Evolutionary conservation across 2,797 vertebrate genomes (phyloP).

Genomic region (Gallinago nigripennis): DNA sequence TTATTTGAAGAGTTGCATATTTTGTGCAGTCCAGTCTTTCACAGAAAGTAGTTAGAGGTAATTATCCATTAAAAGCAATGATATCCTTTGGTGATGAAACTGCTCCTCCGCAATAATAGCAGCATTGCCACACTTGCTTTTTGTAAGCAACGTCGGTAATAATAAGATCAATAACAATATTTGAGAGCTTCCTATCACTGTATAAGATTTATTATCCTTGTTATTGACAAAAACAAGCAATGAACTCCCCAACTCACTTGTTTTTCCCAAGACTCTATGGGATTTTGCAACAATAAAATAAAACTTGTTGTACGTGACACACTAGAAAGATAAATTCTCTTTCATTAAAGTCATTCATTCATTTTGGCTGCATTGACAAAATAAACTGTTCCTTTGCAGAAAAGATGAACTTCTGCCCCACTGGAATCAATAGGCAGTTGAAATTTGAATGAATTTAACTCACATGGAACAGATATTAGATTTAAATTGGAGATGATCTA

Average conservation of each 20-base stretch:
- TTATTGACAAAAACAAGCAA: not conserved
- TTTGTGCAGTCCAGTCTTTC: not conserved
- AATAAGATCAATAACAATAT: not conserved
- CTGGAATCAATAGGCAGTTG: not conserved
- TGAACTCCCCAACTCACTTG: fast-evolving
- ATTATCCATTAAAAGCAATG: not conserved
- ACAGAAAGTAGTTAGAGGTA: not conserved
- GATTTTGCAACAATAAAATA: not conserved
- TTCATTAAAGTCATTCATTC: not conserved
- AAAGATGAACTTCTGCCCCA: not conserved
- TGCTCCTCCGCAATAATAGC: not conserved
- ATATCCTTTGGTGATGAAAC: not conserved
- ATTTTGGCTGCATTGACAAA: not conserved
- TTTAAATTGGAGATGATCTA: not conserved
- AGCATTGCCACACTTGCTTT: not conserved
- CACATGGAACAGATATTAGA: not conserved
- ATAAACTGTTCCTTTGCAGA: not conserved
- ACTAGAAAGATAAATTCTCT: not conserved
- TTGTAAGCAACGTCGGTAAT: not conserved
- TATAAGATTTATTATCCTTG: not conserved
- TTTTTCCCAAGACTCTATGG: not conserved
- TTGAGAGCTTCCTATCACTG: not conserved
- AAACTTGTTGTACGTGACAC: not conserved
- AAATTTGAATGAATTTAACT: not conserved
- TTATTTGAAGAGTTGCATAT: not conserved